These are phyloP conservation scores for Spermophilus dauricus DNA, from an alignment of 2,113 vertebrate genomes.

Conservation along the genomic window DNA sequence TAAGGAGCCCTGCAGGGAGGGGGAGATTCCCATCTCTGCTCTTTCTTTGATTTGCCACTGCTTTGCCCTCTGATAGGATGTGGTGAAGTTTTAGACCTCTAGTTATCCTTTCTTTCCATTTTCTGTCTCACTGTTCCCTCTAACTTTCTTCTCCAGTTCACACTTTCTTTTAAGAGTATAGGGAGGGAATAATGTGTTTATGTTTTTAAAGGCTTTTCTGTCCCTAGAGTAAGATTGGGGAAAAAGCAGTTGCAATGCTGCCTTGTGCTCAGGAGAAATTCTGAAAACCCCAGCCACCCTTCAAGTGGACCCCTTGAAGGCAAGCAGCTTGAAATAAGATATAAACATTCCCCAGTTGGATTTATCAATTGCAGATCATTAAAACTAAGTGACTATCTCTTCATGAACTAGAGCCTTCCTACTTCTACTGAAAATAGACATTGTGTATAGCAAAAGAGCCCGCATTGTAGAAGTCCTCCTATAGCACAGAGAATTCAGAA, in stretches of 20 bases:
- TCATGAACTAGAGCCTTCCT: background rate
- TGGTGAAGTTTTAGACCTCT: background rate
- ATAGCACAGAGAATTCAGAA: constrained; percentile 86
- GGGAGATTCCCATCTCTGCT: background rate
- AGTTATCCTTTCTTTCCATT: background rate
- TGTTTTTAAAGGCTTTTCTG: constrained; percentile 11
- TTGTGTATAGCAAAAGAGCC: constrained; percentile 29
- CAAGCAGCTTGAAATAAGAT: background rate
- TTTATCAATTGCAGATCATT: constrained; percentile 81
- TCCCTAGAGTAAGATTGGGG: background rate
- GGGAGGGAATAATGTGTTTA: background rate
- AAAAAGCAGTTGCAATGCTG: background rate
- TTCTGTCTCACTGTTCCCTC: background rate
- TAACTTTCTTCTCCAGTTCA: background rate
- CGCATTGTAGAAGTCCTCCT: constrained; percentile 80
- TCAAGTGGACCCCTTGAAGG: background rate
- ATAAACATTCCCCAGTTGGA: constrained; percentile 46
- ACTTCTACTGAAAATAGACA: constrained; percentile 51
- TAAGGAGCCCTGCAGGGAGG: background rate
- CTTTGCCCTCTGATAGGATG: background rate
- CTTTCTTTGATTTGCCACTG: background rate
- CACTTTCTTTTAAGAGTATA: background rate
- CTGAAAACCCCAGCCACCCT: background rate
- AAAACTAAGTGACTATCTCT: constrained; percentile 32
- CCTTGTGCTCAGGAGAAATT: background rate